Base-by-base conservation (phyloP, 2,797 vertebrate species). In the Microhierax caerulescens region DNA sequence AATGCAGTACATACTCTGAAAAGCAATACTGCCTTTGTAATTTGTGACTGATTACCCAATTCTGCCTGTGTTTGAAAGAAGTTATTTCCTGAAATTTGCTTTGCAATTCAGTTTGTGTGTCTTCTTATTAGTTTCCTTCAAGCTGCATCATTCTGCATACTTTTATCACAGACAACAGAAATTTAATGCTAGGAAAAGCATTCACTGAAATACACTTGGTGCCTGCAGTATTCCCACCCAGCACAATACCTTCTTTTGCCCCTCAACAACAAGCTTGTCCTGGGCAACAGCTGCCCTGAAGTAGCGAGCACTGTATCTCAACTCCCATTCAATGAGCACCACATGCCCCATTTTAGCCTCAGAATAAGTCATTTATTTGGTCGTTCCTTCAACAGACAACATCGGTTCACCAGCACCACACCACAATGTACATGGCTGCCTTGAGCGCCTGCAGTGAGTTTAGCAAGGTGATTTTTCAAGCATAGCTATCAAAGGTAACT, bases 41-140 rank as follows among this genome's bases (percentile, higher is more conserved):
- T 96, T 90, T 91, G 77, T 94, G 88, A 97, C 87, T 84, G 81
- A 97, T 96, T 92, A 95, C 65, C 57, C 87, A 88, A 77, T 95
- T 96, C 90, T 65, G 47, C 61, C 23, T 64, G 45, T 91, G 53
- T 89, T 85, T 78, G 72, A 88, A 94, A 89, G 68, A 90, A 90
- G 70, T 75, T 91, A 94, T 96, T 96, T 95, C 87, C 85, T 85
- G 83, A 93, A 93, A 95, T 97, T 73, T 93, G 85, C 67, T 82
- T 91, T 86, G 85, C 53, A 94, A 91, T 94, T 93, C 83, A 68
- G 51, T 89, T 91, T 45, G 2, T 86, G 77, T 61, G n/a, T 45
- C 74, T 88, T 63, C 67, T 94, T 77, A 77, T 95, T 90, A 93
- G 59, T 96, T 92, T 97, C 75, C 72, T 96, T 95, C 85, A 75